Conservation (phyloP, 2,113 vertebrate species). For the Brachyhypopomus occidentalis region DNA sequence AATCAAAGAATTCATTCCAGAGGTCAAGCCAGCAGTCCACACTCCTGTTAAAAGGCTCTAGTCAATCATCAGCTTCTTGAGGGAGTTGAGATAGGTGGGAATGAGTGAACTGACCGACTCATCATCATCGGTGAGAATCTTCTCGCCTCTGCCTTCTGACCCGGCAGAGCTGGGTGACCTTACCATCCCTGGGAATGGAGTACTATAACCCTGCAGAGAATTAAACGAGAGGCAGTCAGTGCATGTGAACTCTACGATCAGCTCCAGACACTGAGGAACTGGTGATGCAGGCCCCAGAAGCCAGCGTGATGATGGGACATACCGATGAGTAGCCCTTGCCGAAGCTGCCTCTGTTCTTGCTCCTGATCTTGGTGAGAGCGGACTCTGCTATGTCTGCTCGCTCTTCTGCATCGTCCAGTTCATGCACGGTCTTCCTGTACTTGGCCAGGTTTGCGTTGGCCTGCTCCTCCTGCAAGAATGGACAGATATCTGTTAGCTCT, state of each 20-base stretch:
- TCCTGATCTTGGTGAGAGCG: conserved; percentile 78
- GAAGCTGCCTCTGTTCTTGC: conserved; percentile 76
- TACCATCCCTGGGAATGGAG: conserved; percentile 69
- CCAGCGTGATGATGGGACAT: conserved; percentile 39
- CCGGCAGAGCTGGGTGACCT: conserved; percentile 76
- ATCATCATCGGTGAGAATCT: conserved; percentile 73
- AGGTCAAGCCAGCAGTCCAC: neutral
- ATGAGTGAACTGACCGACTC: conserved; percentile 78
- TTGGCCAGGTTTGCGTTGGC: conserved; percentile 79
- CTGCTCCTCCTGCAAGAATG: conserved; percentile 74
- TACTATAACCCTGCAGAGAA: conserved; percentile 75
- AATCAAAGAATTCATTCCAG: neutral
- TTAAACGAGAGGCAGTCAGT: neutral
- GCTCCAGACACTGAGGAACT: neutral
- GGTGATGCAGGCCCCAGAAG: neutral
- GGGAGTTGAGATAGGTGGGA: conserved; percentile 78
- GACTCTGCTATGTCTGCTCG: conserved; percentile 78
- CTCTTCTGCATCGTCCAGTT: conserved; percentile 81
- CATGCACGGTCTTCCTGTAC: conserved; percentile 80
- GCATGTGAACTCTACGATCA: neutral
- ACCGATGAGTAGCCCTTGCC: conserved; percentile 80
- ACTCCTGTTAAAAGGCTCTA: conserved; percentile 48
- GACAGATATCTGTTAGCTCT: neutral
- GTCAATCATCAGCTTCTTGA: conserved; percentile 81
- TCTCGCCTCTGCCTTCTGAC: conserved; percentile 77